phyloP scores from a whole-genome alignment of 2,797 vertebrate species.

The Limosa lapponica region DNA sequence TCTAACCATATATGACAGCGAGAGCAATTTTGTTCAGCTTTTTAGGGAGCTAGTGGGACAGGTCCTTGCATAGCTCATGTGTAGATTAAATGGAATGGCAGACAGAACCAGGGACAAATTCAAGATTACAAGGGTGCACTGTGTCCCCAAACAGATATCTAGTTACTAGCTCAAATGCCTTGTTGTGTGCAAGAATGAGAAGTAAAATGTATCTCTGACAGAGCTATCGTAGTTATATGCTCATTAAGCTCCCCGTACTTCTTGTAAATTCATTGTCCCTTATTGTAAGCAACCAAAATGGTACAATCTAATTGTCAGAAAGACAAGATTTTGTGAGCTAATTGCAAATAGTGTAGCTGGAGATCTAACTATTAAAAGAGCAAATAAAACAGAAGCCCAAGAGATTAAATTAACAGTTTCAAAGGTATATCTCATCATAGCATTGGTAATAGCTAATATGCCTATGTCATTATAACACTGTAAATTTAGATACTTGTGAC shows the following conservation, averaged over 20 bases:
- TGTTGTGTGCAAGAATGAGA: background rate
- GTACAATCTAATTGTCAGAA: background rate
- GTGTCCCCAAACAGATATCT: background rate
- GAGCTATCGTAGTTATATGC: background rate
- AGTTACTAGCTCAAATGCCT: background rate
- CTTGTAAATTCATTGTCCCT: background rate
- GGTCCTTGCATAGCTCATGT: background rate
- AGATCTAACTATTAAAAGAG: background rate
- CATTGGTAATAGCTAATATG: background rate
- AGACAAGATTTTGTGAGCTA: background rate
- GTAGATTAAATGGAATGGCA: background rate
- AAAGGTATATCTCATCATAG: background rate
- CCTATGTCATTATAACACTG: background rate
- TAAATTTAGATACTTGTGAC: background rate
- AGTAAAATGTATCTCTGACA: background rate
- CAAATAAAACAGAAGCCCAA: constrained; percentile 7
- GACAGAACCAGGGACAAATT: background rate
- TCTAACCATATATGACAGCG: background rate
- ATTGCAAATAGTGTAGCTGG: background rate
- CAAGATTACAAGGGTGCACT: background rate
- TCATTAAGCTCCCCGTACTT: background rate
- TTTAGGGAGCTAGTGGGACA: background rate
- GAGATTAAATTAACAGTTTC: constrained; percentile 29
- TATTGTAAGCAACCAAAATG: background rate
- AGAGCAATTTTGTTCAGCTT: background rate